Base-by-base conservation (phyloP, 35 echinoderm and acorn worm genomes). In the Patiria miniata region DNA sequence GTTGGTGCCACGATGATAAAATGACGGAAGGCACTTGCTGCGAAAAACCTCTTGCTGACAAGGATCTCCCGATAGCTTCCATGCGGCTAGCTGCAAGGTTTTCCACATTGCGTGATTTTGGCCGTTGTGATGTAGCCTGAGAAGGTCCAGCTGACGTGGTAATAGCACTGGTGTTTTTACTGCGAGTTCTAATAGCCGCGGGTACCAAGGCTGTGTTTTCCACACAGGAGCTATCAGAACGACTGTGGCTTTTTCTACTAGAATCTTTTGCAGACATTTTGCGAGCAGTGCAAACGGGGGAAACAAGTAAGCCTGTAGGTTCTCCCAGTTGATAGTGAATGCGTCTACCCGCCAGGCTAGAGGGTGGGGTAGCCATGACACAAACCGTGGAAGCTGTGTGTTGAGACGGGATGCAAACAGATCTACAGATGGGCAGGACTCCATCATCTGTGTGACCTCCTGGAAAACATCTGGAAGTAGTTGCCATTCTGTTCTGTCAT, bases 401-500 rank as follows among this genome's bases (percentile, higher is more conserved):
- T 90, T 90, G 3, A 83, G 36, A 4, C 61, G 22, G 18, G 88
- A 77, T n/a, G 84, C 90, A 83, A 92, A 92, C 39, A 92, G 37
- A 54, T 92, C 90, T 55, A 92, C 36, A 38, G 54, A 37, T n/a
- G 84, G 59, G 36, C 40, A 30, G 61, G 28, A 0, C 7, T 83
- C 90, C 26, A 52, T 77, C 3, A 76, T 7, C 19, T 51, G 34
- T 7, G 16, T 51, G 17, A 92, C 22, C 22, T 78, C 60, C 29
- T 28, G 1, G 61, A 92, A 81, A 8, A 92, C 12, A 7, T 76
- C 44, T 14, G 39, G 26, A 58, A 68, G 30, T 21, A 91, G 57
- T 5, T 61, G 78, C 93, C 93, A 95, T 77, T 95, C 93, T 56
- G 73, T 79, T 79, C 83, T 53, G 19, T 91, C 90, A 37, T 89